A percentile compares a stretch with the other conserved stretches of the same genome.
Evolutionary conservation across 2,113 vertebrate species (phyloP).

Genomic region (Parotia lawesii): DNA sequence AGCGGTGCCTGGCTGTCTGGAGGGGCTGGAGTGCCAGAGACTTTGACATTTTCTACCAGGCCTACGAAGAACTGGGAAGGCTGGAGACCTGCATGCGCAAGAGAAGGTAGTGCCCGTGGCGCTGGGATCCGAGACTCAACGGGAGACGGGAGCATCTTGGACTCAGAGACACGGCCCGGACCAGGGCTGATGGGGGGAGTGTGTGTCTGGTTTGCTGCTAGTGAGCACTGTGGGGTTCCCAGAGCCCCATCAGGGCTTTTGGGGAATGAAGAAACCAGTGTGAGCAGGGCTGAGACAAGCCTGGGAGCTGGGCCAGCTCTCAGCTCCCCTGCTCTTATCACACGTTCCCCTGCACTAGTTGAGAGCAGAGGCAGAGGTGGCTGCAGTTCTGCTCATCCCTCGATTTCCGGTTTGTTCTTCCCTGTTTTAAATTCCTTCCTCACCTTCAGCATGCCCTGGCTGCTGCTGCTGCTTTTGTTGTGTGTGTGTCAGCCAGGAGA

Average conservation of each 20-base stretch:
- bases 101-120: conserved; percentile 79
- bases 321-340: fast-evolving
- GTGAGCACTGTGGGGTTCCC: not conserved
- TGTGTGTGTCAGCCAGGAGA: not conserved
- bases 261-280: not conserved
- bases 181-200: not conserved
- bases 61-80: conserved; percentile 86
- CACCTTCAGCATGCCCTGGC: conserved; percentile 21
- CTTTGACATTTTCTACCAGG: conserved; percentile 91
- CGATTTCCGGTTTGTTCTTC: not conserved
- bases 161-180: not conserved
- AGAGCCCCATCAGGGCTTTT: not conserved
- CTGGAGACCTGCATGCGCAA: conserved; percentile 84
- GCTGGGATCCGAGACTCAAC: not conserved
- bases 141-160: not conserved
- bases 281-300: not conserved
- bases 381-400: not conserved
- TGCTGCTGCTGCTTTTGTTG: conserved; percentile 39
- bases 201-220: conserved; percentile 52
- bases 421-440: not conserved
- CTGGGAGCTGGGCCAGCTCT: not conserved
- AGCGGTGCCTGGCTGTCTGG: conserved; percentile 93
- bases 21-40: conserved; percentile 87
- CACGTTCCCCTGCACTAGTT: not conserved
- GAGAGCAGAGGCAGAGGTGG: not conserved